A percentile compares a stretch with the other conserved stretches of the same genome.
Evolutionary conservation across 2,113 vertebrate genomes (phyloP).

Genomic region (Peromyscus californicus): DNA sequence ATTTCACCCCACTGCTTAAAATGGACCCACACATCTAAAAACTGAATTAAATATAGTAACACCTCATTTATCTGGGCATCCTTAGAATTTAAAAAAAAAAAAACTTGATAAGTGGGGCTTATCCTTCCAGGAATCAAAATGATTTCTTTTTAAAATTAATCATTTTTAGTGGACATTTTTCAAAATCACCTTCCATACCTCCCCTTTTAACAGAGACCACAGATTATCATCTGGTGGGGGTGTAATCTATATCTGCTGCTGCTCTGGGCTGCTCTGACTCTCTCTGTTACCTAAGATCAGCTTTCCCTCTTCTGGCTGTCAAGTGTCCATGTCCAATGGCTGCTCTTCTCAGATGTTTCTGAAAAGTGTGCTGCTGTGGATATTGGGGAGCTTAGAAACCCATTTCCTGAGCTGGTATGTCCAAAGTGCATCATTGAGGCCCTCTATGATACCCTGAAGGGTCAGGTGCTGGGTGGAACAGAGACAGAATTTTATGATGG

Average conservation of each 20-base stretch:
- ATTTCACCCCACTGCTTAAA: background rate
- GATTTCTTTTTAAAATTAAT: conserved; percentile 45
- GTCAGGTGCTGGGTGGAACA: background rate
- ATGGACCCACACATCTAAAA: background rate
- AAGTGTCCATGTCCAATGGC: background rate
- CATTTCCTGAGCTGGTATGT: background rate
- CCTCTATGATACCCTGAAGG: background rate
- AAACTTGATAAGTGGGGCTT: background rate
- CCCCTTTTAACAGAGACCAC: conserved; percentile 21
- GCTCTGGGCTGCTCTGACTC: background rate
- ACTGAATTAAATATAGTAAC: background rate
- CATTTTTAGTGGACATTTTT: conserved; percentile 65
- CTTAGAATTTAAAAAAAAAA: background rate
- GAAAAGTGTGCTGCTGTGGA: fast-evolving
- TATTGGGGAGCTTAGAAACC: background rate
- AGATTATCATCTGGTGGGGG: background rate
- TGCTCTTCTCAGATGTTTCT: background rate
- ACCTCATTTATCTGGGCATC: conserved; percentile 31
- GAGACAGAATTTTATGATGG: background rate
- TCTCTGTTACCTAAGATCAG: background rate
- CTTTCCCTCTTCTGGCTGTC: background rate
- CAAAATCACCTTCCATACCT: conserved; percentile 36
- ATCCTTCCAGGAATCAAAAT: conserved; percentile 54
- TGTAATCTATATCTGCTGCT: background rate
- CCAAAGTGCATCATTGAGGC: background rate